Evolutionary conservation across 2,888 invertebrate genomes (phyloP), one percentile per base, ranked within the genome.

Genomic region (Pammene fasciana): DNA sequence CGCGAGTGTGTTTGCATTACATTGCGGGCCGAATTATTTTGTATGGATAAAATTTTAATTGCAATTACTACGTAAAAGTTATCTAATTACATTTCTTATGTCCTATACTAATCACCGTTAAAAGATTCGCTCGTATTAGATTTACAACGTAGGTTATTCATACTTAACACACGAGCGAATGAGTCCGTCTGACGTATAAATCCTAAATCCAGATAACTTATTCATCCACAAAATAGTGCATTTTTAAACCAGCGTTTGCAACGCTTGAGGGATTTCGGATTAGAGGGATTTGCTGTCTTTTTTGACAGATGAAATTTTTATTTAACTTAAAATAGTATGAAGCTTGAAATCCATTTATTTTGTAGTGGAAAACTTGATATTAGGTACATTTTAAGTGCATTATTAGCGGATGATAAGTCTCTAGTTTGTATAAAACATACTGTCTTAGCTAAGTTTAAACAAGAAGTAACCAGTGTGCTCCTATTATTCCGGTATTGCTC

Each of bases 141-240:
- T n/a, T n/a, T n/a, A n/a, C 14, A 50, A 9, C 16, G 16, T 48
- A 18, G 26, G 26, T 26, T 26, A 10, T 50, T 50, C 26, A 50
- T 50, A 18, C 11, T 18, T 26, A 11, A 26, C 18, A 50, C 50
- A 50, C 18, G 50, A 50, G 26, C 18, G 8, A 50, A 34, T 14
- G 3, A n/a, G 43, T 46, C 50, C 16, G 10, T 52, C 62, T 54
- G 72, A 52, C 14, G 16, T 45, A 48, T 34, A 48, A 36, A 43
- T 34, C 26, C 1, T 5, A 26, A 43, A 54, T 64, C n/a, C 26
- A 41, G 26, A 3, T 14, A n/a, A 52, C 26, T 41, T 41, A 43
- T 64, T 54, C 34, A 50, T 36, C 26, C 38, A 16, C 38, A 55
- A 56, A 56, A 46, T 16, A 18, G 11, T 65, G 16, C 45, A 65